These are phyloP conservation scores for Lagopus leucura DNA, from an alignment of 2,113 vertebrate species.

Conservation along the genomic window DNA sequence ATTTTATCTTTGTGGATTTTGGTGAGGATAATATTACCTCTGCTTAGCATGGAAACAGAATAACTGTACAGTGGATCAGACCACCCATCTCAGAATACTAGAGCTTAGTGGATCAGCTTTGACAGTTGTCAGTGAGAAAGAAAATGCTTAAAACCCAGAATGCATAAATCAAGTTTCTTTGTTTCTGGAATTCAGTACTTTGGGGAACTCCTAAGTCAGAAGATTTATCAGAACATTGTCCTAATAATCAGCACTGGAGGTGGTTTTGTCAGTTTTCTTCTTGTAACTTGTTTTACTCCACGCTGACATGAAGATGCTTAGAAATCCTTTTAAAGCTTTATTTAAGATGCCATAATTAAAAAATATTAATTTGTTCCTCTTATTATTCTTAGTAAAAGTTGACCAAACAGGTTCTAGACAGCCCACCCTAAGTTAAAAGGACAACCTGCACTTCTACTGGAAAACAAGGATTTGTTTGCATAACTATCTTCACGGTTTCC, in stretches of 20 bases:
- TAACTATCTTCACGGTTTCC: not conserved
- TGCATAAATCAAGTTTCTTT: not conserved
- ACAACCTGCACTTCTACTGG: not conserved
- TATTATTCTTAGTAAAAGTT: not conserved
- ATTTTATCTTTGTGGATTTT: not conserved
- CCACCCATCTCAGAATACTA: not conserved
- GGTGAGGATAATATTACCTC: not conserved
- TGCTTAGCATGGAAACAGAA: not conserved
- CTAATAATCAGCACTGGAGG: not conserved
- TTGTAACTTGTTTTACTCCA: not conserved
- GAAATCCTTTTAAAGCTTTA: not conserved
- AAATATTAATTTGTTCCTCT: not conserved
- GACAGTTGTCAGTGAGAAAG: not conserved
- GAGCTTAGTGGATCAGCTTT: not conserved
- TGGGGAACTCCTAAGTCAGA: not conserved
- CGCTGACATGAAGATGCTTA: not conserved
- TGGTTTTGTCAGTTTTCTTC: not conserved
- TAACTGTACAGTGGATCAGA: not conserved
- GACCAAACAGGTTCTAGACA: not conserved
- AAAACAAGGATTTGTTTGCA: not conserved
- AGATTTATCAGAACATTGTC: not conserved
- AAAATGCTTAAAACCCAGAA: not conserved
- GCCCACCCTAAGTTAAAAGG: not conserved
- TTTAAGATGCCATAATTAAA: not conserved
- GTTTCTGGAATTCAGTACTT: not conserved